Conservation (phyloP, 2,797 vertebrate species). For the Propithecus perrieri region DNA sequence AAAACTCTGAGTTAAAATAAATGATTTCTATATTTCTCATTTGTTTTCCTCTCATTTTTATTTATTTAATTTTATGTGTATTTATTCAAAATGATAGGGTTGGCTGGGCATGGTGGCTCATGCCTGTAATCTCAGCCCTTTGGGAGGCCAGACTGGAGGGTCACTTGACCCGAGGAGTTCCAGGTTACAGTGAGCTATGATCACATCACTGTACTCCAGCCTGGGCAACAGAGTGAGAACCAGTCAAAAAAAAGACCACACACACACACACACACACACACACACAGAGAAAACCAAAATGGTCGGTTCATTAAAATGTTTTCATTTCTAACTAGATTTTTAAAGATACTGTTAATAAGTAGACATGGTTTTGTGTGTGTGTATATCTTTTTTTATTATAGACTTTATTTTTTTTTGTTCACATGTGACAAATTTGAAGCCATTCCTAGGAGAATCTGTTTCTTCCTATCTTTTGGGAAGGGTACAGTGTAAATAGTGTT, state of each 20-base stretch:
- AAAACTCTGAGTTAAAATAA: constrained; percentile 32
- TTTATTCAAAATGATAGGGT: background rate
- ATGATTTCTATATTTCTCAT: background rate
- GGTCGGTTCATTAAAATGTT: background rate
- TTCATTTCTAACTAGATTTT: constrained; percentile 48
- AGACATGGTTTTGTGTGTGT: background rate
- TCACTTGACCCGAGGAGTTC: background rate
- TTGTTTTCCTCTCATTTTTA: constrained; percentile 35
- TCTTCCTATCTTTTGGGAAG: background rate
- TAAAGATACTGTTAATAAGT: background rate
- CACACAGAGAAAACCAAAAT: background rate
- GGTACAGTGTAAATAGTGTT: background rate
- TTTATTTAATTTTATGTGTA: background rate
- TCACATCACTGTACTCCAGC: background rate
- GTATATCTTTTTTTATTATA: background rate
- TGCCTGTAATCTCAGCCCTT: background rate
- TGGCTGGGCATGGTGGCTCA: background rate
- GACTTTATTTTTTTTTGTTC: background rate
- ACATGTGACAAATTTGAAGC: background rate
- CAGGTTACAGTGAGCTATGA: background rate
- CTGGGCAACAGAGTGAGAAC: background rate
- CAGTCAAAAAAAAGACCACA: too few species aligned
- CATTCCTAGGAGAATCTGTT: background rate
- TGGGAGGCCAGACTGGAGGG: background rate
- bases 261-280: too few species aligned